phyloP scores from a whole-genome alignment of 2,797 vertebrate genomes.

The Paguma larvata region DNA sequence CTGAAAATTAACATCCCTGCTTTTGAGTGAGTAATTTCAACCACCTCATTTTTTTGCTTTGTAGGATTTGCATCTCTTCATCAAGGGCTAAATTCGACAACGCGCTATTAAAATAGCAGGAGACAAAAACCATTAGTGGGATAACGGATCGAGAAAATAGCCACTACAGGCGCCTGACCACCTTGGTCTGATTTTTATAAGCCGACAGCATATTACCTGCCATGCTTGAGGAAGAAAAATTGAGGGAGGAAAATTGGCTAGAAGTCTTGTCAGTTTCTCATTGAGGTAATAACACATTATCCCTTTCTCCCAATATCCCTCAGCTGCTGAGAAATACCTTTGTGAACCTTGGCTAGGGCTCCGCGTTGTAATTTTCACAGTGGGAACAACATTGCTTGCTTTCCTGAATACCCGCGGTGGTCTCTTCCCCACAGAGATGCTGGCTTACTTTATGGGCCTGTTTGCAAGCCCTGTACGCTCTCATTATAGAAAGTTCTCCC shows the following conservation, averaged over 20 bases:
- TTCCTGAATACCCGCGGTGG: not conserved
- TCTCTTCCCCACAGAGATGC: not conserved
- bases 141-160: not conserved
- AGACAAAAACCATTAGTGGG: not conserved
- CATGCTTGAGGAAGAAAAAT: constrained; percentile 53
- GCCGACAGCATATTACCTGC: not conserved
- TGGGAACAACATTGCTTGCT: constrained; percentile 46
- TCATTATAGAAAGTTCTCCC: constrained; percentile 14
- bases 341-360: constrained; percentile 31
- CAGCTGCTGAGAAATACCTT: constrained; percentile 69
- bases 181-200: constrained; percentile 46
- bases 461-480: not conserved
- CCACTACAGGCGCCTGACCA: not conserved
- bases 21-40: not conserved
- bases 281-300: constrained; percentile 70
- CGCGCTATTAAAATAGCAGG: not conserved
- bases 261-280: not conserved
- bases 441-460: constrained; percentile 19
- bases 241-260: constrained; percentile 51
- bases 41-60: not conserved
- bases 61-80: not conserved
- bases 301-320: constrained; percentile 60
- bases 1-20: not conserved
- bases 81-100: not conserved
- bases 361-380: constrained; percentile 73